A percentile compares a stretch with the other conserved stretches of the same genome.
Evolutionary conservation across 2,888 invertebrate genomes (phyloP).

Genomic region (Gisinianus flammeolus): DNA sequence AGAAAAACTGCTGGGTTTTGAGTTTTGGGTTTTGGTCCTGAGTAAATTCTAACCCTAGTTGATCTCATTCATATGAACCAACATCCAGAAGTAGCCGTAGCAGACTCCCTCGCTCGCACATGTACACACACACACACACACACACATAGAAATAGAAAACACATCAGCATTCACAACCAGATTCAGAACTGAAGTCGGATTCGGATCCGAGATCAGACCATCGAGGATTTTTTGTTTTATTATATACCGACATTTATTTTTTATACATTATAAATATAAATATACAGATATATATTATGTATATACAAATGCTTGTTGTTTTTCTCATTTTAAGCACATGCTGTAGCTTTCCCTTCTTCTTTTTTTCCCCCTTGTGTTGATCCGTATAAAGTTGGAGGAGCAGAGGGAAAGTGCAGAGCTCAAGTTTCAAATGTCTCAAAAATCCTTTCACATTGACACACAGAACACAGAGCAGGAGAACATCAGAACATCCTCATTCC

Average conservation of each 20-base stretch:
- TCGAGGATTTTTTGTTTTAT: too few relatives aligned
- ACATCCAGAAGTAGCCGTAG: not conserved
- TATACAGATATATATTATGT: too few relatives aligned
- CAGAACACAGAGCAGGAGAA: not conserved
- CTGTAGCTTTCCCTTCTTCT: not conserved
- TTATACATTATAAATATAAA: too few relatives aligned
- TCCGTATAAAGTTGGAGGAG: too few relatives aligned
- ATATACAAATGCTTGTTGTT: too few relatives aligned
- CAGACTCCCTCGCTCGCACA: too few relatives aligned
- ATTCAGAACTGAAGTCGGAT: not conserved
- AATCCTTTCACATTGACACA: not conserved
- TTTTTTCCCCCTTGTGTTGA: too few relatives aligned
- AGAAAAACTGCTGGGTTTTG: not conserved
- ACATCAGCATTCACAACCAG: not conserved
- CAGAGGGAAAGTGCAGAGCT: not conserved
- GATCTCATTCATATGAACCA: constrained; percentile 31
- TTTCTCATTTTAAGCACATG: not conserved
- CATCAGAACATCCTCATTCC: too few relatives aligned
- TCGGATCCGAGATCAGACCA: too few relatives aligned
- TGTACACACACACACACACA: not conserved
- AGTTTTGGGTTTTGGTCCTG: constrained; percentile 30
- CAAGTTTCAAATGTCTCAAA: not conserved
- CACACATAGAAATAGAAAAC: too few relatives aligned
- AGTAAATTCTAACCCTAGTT: constrained; percentile 39
- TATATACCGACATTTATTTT: too few relatives aligned